Base-by-base conservation (phyloP, 2,888 invertebrate species). In the Meloe dianella region DNA sequence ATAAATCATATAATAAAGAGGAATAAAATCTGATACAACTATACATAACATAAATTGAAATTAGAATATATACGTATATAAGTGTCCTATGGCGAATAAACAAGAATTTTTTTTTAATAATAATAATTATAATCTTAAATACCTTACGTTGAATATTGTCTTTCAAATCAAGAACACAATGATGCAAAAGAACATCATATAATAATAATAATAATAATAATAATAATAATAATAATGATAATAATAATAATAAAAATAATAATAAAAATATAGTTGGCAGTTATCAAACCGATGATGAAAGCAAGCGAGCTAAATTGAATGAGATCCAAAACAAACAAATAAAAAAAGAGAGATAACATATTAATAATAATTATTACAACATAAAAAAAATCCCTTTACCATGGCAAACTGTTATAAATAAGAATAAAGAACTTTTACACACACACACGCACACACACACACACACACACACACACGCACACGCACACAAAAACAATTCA, bases 11-110 rank as follows among this genome's bases (percentile, higher is more conserved):
- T 78, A 80, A 81, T 79, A 80, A 79, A 79, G 78, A 79, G 75
- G 78, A 80, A 82, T 82, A 83, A 82, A 83, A 83, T 82, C 81
- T 83, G 80, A 75, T 82, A 82, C 75, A 83, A 81, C 82, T 83
- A 83, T 82, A 82, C 81, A 83, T 82, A 83, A 81, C 81, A 79
- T 80, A 77, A 77, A 78, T 74, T 75, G 79, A 78, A 76, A 75
- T 78, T 74, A 80, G 75, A 41, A 20, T 47, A 47, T 20, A 17
- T 20, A 47, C 9, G n/a, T 47, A 47, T 41, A 41, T 41, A 75
- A 71, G 71, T 75, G 73, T 76, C 74, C 79, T 80, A 82, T 81
- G 81, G 81, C 81, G 73, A 77, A 71, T 73, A 77, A 75, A 74
- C 74, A 70, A 71, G 68, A 71, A 69, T 68, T 71, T 72, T 73